Evolutionary conservation across 2,888 invertebrate genomes (phyloP), one percentile per base, ranked within the genome.

Genomic region (Andrena praecox): DNA sequence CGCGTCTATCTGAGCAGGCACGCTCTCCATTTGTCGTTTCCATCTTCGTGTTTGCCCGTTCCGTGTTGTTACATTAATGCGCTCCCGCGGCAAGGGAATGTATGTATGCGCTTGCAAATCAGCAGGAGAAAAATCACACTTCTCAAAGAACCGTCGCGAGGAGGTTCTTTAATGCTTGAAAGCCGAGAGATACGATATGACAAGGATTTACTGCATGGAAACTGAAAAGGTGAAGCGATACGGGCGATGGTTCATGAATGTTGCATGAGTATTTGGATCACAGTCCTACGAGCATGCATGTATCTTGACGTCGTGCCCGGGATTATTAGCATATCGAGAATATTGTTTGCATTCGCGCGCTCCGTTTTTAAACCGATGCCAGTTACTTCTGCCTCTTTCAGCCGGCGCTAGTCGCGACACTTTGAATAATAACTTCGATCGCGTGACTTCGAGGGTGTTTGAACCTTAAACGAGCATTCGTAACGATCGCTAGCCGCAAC

Each of bases 241-340:
- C 72, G 78, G 79, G 54, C 75, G 75, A 73, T 74, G 70, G 72
- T 66, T 85, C 81, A 89, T 89, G 87, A 89, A 89, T 89, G 82
- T 89, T 85, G 81, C 81, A 89, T 85, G 83, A 85, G 75, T 80
- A 75, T 83, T 85, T 81, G 82, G 81, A 89, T 84, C 83, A 77
- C 69, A 66, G 73, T 80, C 33, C 62, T 73, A 80, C 81, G 20
- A 74, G 79, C 76, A 66, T 60, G 48, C 29, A 70, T 70, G 70
- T 70, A 69, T 79, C 87, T 71, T 74, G 83, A 88, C 85, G 79
- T 84, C 82, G 71, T 79, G 67, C 80, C 74, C 63, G 54, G 54
- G 56, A 54, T 82, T 74, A 87, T 76, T 80, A 82, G 72, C 85
- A 84, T 89, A 86, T 89, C 79, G 86, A 83, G 79, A 86, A 88